Base-by-base conservation (phyloP, 2,797 vertebrate genomes). In the Catamblyrhynchus diadema region DNA sequence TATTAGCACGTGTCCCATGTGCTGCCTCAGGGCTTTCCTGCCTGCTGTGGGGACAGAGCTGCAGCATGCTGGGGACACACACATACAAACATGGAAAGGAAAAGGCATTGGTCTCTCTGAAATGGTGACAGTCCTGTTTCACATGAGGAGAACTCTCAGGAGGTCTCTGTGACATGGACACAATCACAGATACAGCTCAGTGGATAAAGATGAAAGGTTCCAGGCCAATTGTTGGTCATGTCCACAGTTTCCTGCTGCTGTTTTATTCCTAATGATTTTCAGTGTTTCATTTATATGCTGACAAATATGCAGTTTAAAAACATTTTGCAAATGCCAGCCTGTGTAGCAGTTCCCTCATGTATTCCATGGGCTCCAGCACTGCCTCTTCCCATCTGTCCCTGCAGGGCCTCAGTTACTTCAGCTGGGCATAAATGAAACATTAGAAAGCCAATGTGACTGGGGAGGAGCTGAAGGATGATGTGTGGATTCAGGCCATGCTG, bases 11-110 rank as follows among this genome's bases (percentile, higher is more conserved):
- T 44, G 48, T 48, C 62, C 57, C 50, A 1, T 1, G 16, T 6
- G 1, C 13, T 77, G 67, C 64, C 78, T 42, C 21, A 5, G 59
- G 81, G 51, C 51, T 91, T 30, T 54, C 16, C 47, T 82, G 73
- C 71, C 6, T 5, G 42, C 32, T 14, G 24, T 7, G 50, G 53
- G 27, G n/a, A 11, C 53, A 25, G 81, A 72, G 59, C 13, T 50
- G 80, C 35, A 32, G 23, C 3, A 0, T 28, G 54, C 42, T 50
- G 78, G 78, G 60, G 73, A 18, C 17, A 20, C 44, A 33, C 30
- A 19, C 28, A 23, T 22, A 1, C 0, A 5, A 10, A 32, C 8
- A 1, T 0, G 1, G 33, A 35, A 39, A 39, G 12, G 23, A 22
- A 59, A 24, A 33, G 33, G 39, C 47, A 14, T 17, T 9, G 45